Percentiles rank a stretch among this genome's conserved stretches.
Conservation (phyloP, 2,888 invertebrate genomes). For the Calephelis perditalis region DNA sequence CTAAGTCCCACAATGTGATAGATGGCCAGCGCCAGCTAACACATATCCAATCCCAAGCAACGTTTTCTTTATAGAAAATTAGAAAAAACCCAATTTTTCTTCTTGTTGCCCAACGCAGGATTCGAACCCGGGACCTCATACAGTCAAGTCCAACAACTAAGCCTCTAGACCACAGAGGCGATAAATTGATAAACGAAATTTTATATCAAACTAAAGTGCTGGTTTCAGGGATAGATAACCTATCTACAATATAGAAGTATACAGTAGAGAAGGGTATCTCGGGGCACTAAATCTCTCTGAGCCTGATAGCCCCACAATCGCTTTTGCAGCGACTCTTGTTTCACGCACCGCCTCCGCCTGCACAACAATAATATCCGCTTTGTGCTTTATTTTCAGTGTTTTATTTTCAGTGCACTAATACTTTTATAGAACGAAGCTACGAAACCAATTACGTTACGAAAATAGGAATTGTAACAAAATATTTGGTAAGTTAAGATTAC, state of each 20-base stretch:
- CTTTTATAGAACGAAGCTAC: conserved; percentile 17
- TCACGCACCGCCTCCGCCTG: conserved; percentile 56
- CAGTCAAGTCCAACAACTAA: no score
- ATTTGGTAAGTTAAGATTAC: neutral
- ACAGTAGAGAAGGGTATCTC: conserved; percentile 53
- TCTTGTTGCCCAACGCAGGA: no score
- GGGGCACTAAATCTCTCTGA: conserved; percentile 54
- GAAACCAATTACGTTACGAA: conserved; percentile 6
- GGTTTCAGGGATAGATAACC: conserved; percentile 39
- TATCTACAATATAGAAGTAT: conserved; percentile 16
- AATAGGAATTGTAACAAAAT: neutral
- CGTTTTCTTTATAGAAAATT: no score
- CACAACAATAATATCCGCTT: conserved; percentile 41
- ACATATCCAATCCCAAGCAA: no score
- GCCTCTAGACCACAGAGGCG: no score
- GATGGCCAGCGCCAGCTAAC: no score
- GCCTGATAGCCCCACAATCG: conserved; percentile 51
- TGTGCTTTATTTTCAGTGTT: conserved; percentile 25
- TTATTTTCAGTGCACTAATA: conserved; percentile 19
- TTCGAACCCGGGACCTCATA: no score
- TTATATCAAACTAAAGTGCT: conserved; percentile 8
- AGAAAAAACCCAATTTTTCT: no score
- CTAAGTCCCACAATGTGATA: no score
- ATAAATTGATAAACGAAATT: neutral
- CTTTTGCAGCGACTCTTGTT: conserved; percentile 53